These are phyloP conservation scores for Elegia similella DNA, from an alignment of 2,888 invertebrate genomes.

Conservation along the genomic window DNA sequence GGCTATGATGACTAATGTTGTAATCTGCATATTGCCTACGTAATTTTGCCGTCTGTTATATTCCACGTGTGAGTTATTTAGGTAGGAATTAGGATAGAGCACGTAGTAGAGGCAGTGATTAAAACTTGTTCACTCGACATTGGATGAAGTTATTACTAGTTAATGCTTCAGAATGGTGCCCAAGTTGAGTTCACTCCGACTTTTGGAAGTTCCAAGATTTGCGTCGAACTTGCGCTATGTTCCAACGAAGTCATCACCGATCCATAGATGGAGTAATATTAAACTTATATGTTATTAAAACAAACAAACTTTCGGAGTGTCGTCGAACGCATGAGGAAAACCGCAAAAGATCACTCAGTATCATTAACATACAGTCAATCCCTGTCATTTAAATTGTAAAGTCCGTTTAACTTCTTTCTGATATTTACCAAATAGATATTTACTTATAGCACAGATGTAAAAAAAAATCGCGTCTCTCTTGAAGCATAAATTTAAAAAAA, in stretches of 20 bases:
- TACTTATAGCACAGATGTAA: neutral
- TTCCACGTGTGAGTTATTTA: neutral
- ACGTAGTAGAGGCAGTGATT: neutral
- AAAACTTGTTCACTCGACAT: constrained; percentile 2
- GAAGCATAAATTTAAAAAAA: too few species aligned
- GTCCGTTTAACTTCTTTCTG: neutral
- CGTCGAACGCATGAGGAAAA: neutral
- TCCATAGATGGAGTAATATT: neutral
- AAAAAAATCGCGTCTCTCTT: too few species aligned
- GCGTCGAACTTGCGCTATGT: constrained; percentile 9
- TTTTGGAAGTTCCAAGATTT: constrained; percentile 14
- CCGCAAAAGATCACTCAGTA: neutral
- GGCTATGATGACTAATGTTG: too few species aligned
- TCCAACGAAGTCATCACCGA: neutral
- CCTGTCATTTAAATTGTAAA: neutral
- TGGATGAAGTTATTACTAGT: constrained; percentile 3
- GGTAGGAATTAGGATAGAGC: neutral
- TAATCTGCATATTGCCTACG: neutral
- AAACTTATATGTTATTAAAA: neutral
- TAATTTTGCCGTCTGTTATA: neutral
- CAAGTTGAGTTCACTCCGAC: constrained; percentile 4
- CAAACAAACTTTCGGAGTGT: neutral
- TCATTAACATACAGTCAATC: neutral
- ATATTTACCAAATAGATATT: neutral
- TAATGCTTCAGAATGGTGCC: constrained; percentile 4